Evolutionary conservation across 2,888 invertebrate genomes (phyloP).

Genomic region (Neoaliturus tenellus): DNA sequence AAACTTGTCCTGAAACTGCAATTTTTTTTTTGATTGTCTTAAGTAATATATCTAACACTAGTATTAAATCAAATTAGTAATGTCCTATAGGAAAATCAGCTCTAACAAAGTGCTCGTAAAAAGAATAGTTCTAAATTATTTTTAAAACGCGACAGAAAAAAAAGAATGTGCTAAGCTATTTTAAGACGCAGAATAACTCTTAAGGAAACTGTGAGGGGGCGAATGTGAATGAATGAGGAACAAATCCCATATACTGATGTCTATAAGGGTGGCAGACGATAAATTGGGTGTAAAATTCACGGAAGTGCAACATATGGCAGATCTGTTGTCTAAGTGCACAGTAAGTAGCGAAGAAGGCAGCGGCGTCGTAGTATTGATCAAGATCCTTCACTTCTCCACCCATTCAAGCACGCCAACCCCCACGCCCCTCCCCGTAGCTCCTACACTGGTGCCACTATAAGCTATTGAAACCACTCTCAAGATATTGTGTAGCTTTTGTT

Average conservation of each 20-base stretch:
- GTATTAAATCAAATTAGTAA: no score
- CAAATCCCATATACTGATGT: neutral
- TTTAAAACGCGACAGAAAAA: no score
- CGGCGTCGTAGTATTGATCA: constrained; percentile 16
- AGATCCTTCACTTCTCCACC: neutral
- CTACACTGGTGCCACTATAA: neutral
- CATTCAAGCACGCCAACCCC: neutral
- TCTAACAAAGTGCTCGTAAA: no score
- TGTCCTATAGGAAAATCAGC: no score
- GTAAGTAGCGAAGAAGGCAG: neutral
- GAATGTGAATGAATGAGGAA: neutral
- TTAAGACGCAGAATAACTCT: neutral
- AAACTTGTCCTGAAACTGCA: no score
- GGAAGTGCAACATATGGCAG: constrained; percentile 17
- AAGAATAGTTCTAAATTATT: no score
- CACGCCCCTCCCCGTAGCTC: neutral
- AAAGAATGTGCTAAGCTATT: no score
- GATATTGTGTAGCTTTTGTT: constrained; percentile 26
- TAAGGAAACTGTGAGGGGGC: neutral
- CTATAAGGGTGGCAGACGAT: neutral
- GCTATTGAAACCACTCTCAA: constrained; percentile 29
- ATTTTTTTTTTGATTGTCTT: no score
- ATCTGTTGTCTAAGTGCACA: constrained; percentile 3
- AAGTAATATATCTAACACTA: no score
- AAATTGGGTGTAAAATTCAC: neutral